Base-by-base conservation (phyloP, 30 jellyfish, hydroid and myxozoan species). In the Calvadosia cruxmelitensis region DNA sequence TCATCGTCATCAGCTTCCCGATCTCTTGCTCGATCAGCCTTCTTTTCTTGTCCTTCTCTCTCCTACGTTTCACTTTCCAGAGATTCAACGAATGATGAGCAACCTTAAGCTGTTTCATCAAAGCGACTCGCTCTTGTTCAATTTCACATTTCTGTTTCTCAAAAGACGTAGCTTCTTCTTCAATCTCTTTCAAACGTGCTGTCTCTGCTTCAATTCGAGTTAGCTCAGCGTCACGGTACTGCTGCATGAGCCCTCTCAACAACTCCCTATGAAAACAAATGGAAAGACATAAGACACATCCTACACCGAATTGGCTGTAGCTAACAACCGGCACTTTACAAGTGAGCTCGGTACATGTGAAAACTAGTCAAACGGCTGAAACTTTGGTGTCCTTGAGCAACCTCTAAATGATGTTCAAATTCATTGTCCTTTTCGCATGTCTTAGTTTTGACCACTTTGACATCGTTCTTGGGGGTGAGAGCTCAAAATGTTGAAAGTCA, bases 151-250 rank as follows among this genome's bases (percentile, higher is more conserved):
- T 78, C 34, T 69, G 78, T 29, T 29, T 29, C 53, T 61, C 36
- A 31, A 85, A 78, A 25, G 34, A n/a, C 13, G 33, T 61, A 29
- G 52, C 69, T 32, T 85, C 77, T 33, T 69, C 67, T 31, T 78
- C 85, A 24, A 66, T 68, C 29, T 65, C 68, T 27, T 53, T 69
- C 0, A 75, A 61, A 35, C 50, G 72, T 24, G 48, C 69, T 29
- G 77, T 28, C 49, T 81, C 92, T 52, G 52, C 62, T 50, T 87
- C 96, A 57, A 87, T 73, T 0, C 94, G 86, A 24, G 32, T 35
- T 3, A 75, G 75, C 64, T 87, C 94, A 27, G 35, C 73, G 20
- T 70, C 71, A n/a, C 96, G 78, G 68, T 74, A 76, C 49, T 75
- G 71, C 67, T 64, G 51, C 77, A 87, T 87, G 80, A 79, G 61